phyloP scores from a whole-genome alignment of 1,140 invertebrate genomes.

The Ladona fulva region DNA sequence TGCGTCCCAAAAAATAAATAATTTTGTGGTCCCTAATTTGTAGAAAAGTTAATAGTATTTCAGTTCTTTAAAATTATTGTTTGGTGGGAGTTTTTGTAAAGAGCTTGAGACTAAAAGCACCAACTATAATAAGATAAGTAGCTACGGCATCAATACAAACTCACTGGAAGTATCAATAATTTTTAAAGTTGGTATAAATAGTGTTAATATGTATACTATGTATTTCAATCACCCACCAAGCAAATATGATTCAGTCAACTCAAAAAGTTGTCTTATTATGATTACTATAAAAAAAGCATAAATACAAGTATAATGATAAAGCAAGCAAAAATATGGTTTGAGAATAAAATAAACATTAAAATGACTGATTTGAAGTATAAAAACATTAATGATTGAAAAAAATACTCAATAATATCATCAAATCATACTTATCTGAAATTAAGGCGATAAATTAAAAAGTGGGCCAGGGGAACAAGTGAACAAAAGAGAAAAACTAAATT shows the following conservation, averaged over 20 bases:
- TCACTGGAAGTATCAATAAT: neutral
- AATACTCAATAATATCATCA: neutral
- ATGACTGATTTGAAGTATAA: too few species aligned
- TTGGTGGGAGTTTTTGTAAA: neutral
- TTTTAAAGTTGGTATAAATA: neutral
- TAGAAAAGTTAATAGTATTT: neutral
- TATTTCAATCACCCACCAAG: neutral
- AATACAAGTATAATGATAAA: neutral
- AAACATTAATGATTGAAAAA: neutral
- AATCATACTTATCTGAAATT: neutral
- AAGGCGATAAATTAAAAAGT: neutral
- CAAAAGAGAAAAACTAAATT: too few species aligned
- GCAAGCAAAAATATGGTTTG: neutral
- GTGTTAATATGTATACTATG: neutral
- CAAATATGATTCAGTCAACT: neutral
- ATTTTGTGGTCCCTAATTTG: neutral
- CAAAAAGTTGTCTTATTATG: neutral
- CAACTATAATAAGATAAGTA: neutral
- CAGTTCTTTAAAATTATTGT: neutral
- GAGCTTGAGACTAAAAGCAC: neutral
- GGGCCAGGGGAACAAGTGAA: too few species aligned
- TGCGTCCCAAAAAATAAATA: neutral
- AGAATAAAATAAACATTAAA: too few species aligned
- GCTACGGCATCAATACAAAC: neutral
- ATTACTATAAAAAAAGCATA: neutral